A percentile compares a stretch with the other conserved stretches of the same genome.
Evolutionary conservation across 2,888 invertebrate species (phyloP).

Genomic region (Ectemnius lituratus): DNA sequence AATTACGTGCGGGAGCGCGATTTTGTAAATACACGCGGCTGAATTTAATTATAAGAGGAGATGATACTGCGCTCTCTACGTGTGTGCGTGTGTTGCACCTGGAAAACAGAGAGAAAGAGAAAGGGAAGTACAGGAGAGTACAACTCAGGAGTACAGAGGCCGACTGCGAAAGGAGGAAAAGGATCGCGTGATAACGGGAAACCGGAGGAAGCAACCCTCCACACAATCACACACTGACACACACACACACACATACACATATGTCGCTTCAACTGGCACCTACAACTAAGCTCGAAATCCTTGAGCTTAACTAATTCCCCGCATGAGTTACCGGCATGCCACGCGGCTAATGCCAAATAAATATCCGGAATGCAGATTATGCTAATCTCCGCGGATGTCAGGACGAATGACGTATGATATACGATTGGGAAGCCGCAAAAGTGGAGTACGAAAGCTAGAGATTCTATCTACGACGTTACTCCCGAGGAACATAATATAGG

Average conservation of each 20-base stretch:
- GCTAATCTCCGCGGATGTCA: slow-evolving; percentile 76
- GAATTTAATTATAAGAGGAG: slow-evolving; percentile 6
- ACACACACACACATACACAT: too few species aligned
- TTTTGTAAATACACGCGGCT: neutral
- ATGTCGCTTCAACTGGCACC: too few species aligned
- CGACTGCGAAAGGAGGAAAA: slow-evolving; percentile 42
- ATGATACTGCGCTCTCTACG: neutral
- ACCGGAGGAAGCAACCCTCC: slow-evolving; percentile 14
- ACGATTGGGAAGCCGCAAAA: neutral
- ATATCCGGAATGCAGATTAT: slow-evolving; percentile 78
- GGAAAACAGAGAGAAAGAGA: neutral
- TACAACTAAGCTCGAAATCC: slow-evolving; percentile 73
- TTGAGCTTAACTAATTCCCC: slow-evolving; percentile 76
- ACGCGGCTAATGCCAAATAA: slow-evolving; percentile 76
- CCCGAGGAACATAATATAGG: neutral
- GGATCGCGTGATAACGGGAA: slow-evolving; percentile 63
- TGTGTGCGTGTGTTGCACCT: neutral
- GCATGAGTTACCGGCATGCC: slow-evolving; percentile 74
- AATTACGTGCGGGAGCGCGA: slow-evolving; percentile 1
- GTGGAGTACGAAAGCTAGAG: too few species aligned
- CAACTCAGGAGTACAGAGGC: neutral
- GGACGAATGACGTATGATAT: slow-evolving; percentile 60
- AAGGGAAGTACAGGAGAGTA: neutral
- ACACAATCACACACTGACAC: too few species aligned
- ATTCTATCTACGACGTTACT: neutral